A percentile compares a stretch with the other conserved stretches of the same genome.
Conservation (phyloP, 2,113 vertebrate genomes). For the Cyrtonyx montezumae region DNA sequence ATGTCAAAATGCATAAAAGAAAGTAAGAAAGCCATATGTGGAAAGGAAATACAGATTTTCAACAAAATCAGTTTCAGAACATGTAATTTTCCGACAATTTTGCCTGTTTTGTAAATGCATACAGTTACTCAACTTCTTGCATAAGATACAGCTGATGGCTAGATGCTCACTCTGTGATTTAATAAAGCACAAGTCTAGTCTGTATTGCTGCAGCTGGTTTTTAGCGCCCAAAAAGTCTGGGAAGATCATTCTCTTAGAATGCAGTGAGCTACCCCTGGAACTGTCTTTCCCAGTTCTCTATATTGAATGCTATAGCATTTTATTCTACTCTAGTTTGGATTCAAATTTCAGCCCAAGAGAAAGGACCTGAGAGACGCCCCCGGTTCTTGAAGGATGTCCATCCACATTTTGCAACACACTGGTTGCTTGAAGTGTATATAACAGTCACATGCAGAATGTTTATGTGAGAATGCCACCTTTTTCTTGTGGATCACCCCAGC, state of each 20-base stretch:
- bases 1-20: conserved; percentile 72
- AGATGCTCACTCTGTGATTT: neutral
- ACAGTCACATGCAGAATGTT: neutral
- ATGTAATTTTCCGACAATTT: conserved; percentile 31
- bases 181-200: neutral
- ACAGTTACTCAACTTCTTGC: conserved; percentile 40
- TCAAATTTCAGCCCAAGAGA: neutral
- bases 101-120: neutral
- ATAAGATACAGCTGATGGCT: neutral
- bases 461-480: neutral
- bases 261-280: neutral
- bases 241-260: neutral
- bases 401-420: fast-evolving
- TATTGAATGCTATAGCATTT: neutral
- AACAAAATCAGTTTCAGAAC: conserved; percentile 63
- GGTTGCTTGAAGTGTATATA: fast-evolving
- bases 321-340: neutral
- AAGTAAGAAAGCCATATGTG: conserved; percentile 66
- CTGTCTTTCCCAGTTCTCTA: neutral
- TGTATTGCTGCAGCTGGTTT: neutral
- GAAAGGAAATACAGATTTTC: conserved; percentile 64
- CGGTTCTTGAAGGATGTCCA: neutral
- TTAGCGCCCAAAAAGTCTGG: neutral
- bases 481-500: fast-evolving
- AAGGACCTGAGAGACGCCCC: neutral